phyloP scores from a whole-genome alignment of 2,113 vertebrate genomes.

The Picathartes gymnocephalus region DNA sequence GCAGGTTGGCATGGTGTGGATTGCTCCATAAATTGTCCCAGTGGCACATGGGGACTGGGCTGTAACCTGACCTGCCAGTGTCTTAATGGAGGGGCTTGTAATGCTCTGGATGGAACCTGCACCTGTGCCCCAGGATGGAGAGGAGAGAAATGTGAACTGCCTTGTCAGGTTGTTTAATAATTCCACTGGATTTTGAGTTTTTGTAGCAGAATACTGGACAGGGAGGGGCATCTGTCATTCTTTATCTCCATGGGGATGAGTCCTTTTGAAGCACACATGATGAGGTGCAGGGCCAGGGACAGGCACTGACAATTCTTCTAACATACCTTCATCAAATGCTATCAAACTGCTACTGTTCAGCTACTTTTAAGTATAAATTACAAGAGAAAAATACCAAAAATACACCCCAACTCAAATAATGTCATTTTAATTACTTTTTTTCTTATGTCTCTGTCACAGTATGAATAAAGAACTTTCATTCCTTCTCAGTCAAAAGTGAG shows the following conservation, averaged over 20 bases:
- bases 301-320: not conserved
- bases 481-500: not conserved
- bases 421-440: not conserved
- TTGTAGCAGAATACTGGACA: not conserved
- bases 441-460: not conserved
- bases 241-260: not conserved
- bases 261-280: fast-evolving
- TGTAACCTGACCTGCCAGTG: constrained; percentile 91
- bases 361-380: not conserved
- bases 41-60: constrained; percentile 90
- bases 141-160: constrained; percentile 83
- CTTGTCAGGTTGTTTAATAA: constrained; percentile 81
- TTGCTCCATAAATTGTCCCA: constrained; percentile 94
- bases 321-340: not conserved
- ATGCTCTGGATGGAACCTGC: constrained; percentile 84
- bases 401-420: not conserved
- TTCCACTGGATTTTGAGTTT: not conserved
- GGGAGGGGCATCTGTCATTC: not conserved
- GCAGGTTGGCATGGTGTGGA: constrained; percentile 95
- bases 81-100: constrained; percentile 86
- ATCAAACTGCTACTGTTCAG: not conserved
- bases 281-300: not conserved
- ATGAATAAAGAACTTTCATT: not conserved
- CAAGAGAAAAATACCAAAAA: not conserved
- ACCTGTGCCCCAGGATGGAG: constrained; percentile 92